Conservation (phyloP, 2,113 vertebrate species). For the Panthera uncia region DNA sequence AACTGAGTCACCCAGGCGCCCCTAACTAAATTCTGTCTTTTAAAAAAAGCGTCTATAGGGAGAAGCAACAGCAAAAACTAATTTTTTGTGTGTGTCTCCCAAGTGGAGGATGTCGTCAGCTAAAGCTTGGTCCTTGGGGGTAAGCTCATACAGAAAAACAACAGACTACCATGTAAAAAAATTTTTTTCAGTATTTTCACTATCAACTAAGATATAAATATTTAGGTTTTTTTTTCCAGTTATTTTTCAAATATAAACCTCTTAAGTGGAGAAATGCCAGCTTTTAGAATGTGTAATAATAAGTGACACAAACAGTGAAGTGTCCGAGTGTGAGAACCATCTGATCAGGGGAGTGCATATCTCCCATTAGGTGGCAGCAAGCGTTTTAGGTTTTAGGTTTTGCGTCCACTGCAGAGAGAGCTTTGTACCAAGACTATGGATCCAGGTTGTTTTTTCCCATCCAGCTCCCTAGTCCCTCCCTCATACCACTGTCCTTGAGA, state of each 20-base stretch:
- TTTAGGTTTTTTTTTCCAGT: background rate
- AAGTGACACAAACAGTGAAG: background rate
- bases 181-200: background rate
- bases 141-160: background rate
- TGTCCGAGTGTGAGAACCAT: accelerated
- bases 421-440: background rate
- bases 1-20: too few relatives aligned
- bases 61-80: background rate
- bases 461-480: background rate
- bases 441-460: background rate
- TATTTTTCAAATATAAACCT: constrained; percentile 21
- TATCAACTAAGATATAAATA: constrained; percentile 23
- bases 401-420: background rate
- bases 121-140: background rate
- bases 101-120: background rate
- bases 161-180: background rate
- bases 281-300: background rate
- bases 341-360: background rate
- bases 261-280: background rate
- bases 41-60: background rate
- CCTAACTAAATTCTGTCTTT: background rate
- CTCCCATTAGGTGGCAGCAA: background rate
- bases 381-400: background rate
- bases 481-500: background rate
- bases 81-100: background rate